Conservation (phyloP, 1,140 invertebrate species). For the Ceratina japonica region DNA sequence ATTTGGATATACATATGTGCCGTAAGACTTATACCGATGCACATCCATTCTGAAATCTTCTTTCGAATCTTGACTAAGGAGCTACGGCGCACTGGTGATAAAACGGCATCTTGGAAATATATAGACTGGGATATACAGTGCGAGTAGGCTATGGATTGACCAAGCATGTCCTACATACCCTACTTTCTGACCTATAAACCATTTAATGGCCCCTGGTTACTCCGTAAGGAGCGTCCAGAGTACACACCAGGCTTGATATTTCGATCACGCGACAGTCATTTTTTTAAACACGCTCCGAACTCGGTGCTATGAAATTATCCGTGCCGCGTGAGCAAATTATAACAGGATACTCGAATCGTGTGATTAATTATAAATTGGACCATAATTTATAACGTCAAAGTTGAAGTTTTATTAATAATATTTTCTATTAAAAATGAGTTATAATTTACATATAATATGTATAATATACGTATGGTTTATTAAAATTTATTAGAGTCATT, state of each 20-base stretch:
- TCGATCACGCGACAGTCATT: conserved; percentile 46
- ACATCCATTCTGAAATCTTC: too few relatives aligned
- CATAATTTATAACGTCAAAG: too few relatives aligned
- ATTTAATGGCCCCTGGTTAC: conserved; percentile 52
- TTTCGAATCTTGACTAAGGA: conserved; percentile 5
- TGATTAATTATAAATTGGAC: too few relatives aligned
- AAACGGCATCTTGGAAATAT: conserved; percentile 29
- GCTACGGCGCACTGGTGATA: conserved; percentile 15
- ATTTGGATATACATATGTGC: too few relatives aligned
- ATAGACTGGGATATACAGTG: conserved; percentile 28
- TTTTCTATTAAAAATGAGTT: too few relatives aligned
- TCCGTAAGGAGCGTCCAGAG: conserved; percentile 34
- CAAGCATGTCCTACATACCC: conserved; percentile 36
- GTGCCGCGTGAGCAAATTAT: not conserved
- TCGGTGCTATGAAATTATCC: not conserved
- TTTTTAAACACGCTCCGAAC: not conserved
- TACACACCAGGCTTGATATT: conserved; percentile 36
- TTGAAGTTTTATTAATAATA: too few relatives aligned
- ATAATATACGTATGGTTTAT: too few relatives aligned
- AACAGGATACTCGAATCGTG: too few relatives aligned
- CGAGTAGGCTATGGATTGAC: conserved; percentile 30
- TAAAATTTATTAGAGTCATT: too few relatives aligned
- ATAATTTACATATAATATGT: too few relatives aligned
- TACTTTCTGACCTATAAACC: conserved; percentile 58
- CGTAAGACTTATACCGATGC: too few relatives aligned